A percentile compares a stretch with the other conserved stretches of the same genome.
Conservation (phyloP, 2,113 vertebrate genomes). For the Daubentonia madagascariensis region DNA sequence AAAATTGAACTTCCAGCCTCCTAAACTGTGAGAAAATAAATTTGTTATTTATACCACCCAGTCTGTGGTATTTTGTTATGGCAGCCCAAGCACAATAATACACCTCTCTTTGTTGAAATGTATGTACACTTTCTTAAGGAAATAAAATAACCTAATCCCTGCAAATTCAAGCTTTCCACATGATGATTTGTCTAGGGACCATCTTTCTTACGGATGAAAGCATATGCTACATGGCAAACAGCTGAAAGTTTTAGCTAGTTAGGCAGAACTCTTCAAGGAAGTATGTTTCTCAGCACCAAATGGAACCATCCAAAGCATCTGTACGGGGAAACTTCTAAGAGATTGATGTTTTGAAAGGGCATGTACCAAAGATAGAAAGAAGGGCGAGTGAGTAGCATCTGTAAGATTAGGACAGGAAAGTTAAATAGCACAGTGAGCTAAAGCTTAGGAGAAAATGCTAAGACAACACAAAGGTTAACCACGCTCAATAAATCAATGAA, state of each 20-base stretch:
- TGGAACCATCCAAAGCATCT: neutral
- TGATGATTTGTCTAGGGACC: neutral
- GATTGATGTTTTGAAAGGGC: conserved; percentile 51
- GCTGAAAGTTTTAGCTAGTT: neutral
- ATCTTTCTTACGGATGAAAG: neutral
- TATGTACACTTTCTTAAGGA: neutral
- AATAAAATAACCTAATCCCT: neutral
- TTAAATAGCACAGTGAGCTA: conserved; percentile 59
- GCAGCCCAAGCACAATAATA: neutral
- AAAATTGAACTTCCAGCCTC: neutral
- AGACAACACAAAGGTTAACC: conserved; percentile 62
- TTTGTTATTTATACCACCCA: neutral
- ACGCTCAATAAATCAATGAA: neutral
- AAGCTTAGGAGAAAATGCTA: conserved; percentile 60
- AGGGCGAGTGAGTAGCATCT: conserved; percentile 1
- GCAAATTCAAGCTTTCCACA: neutral
- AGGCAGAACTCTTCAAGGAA: neutral
- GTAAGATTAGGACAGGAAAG: conserved; percentile 51
- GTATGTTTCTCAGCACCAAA: neutral
- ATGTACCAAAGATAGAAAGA: neutral
- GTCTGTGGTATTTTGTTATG: neutral
- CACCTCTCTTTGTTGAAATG: neutral
- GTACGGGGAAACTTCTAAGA: neutral
- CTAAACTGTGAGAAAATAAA: neutral
- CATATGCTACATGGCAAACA: neutral